phyloP scores from a whole-genome alignment of 2,797 vertebrate species.

The Delichon dasypus region DNA sequence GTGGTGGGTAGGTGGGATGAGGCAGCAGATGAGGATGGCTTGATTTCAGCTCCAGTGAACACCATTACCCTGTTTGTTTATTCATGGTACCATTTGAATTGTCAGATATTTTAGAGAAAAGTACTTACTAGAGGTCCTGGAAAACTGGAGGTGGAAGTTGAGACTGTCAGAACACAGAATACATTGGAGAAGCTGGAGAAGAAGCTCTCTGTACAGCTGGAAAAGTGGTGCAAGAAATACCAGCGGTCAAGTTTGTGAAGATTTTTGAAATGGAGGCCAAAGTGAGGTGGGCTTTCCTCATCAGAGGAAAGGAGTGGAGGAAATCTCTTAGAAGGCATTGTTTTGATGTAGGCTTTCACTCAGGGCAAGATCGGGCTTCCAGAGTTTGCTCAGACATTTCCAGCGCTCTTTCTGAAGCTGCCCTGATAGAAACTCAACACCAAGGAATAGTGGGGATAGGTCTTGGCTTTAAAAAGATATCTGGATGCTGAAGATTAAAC shows the following conservation, averaged over 20 bases:
- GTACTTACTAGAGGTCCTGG: not conserved
- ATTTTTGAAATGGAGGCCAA: not conserved
- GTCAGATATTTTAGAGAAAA: not conserved
- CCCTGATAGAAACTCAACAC: not conserved
- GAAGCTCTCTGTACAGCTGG: not conserved
- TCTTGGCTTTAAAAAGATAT: not conserved
- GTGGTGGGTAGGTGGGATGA: not conserved
- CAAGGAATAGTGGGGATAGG: not conserved
- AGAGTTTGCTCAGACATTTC: not conserved
- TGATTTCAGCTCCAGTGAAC: not conserved
- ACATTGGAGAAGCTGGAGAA: not conserved
- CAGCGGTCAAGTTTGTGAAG: not conserved
- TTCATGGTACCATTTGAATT: not conserved
- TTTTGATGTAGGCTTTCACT: not conserved
- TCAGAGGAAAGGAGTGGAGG: not conserved
- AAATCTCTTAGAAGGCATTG: not conserved
- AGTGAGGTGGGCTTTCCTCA: not conserved
- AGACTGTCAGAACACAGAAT: not conserved
- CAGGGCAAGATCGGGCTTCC: not conserved
- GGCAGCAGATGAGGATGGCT: not conserved
- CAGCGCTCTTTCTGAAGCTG: not conserved
- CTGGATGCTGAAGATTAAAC: not conserved
- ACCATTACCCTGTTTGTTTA: not conserved
- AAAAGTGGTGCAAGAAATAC: not conserved
- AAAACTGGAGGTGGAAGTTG: not conserved